Percentiles rank a stretch among this genome's conserved stretches.
These are phyloP conservation scores for Calameuta idolon DNA, from an alignment of 2,888 invertebrate species.

Conservation along the genomic window DNA sequence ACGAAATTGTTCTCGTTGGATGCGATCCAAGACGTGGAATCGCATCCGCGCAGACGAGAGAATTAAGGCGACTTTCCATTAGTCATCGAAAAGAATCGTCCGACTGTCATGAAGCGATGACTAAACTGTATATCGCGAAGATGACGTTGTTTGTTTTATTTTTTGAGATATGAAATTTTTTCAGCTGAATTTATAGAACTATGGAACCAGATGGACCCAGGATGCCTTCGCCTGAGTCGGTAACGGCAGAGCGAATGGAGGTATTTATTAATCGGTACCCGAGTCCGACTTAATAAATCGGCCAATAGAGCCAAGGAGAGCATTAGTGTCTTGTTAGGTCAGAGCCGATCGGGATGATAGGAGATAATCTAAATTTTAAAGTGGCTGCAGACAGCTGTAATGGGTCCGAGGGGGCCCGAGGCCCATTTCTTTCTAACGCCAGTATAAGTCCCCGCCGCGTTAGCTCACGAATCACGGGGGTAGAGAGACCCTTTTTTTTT, in stretches of 20 bases:
- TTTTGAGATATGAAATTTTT: background rate
- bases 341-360: constrained; percentile 22
- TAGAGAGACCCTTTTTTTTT: background rate
- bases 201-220: background rate
- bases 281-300: constrained; percentile 22
- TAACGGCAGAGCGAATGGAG: background rate
- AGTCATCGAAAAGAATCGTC: background rate
- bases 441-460: background rate
- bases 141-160: background rate
- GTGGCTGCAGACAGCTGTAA: constrained; percentile 26
- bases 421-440: background rate
- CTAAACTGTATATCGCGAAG: background rate
- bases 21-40: background rate
- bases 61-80: background rate
- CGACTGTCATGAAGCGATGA: background rate
- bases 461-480: background rate
- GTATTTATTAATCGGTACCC: background rate
- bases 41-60: background rate
- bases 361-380: constrained; percentile 26
- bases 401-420: constrained; percentile 16
- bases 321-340: constrained; percentile 26
- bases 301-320: constrained; percentile 21
- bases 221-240: no score
- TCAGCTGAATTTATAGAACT: background rate
- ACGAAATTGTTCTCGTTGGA: background rate